Percentiles rank a stretch among this genome's conserved stretches.
Conservation (phyloP, 1,140 invertebrate genomes). For the Medauroidea extradentata region DNA sequence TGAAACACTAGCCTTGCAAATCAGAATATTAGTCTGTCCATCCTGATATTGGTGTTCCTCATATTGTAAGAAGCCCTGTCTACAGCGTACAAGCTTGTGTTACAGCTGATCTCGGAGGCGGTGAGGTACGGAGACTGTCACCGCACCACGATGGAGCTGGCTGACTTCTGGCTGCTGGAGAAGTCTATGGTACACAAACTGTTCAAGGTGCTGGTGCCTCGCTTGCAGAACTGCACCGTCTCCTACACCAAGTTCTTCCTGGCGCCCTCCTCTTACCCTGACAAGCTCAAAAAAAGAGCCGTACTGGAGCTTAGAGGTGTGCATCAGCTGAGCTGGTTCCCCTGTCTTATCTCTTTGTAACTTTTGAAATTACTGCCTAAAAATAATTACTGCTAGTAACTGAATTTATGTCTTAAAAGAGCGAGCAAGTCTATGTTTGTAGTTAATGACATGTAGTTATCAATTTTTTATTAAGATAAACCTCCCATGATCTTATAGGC, state of each 20-base stretch:
- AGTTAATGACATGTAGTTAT: too few species aligned
- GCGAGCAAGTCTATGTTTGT: too few species aligned
- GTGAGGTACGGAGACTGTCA: slow-evolving; percentile 80
- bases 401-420: too few species aligned
- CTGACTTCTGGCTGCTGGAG: slow-evolving; percentile 83
- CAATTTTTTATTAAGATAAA: too few species aligned
- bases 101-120: slow-evolving; percentile 86
- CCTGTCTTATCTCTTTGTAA: too few species aligned
- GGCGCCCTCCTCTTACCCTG: slow-evolving; percentile 59
- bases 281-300: slow-evolving; percentile 47
- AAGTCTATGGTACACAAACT: slow-evolving; percentile 88
- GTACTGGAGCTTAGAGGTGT: slow-evolving; percentile 76
- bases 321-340: too few species aligned
- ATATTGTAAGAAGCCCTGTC: neutral
- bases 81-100: slow-evolving; percentile 26
- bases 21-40: neutral
- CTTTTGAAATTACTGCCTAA: too few species aligned
- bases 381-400: too few species aligned
- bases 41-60: neutral
- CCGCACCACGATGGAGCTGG: slow-evolving; percentile 81
- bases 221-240: slow-evolving; percentile 64
- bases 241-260: slow-evolving; percentile 70
- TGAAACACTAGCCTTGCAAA: neutral
- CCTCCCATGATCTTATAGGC: too few species aligned
- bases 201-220: slow-evolving; percentile 86